These are phyloP conservation scores for Gnathonemus echidnorhynchus DNA, from an alignment of 2,113 vertebrate species.

Conservation along the genomic window DNA sequence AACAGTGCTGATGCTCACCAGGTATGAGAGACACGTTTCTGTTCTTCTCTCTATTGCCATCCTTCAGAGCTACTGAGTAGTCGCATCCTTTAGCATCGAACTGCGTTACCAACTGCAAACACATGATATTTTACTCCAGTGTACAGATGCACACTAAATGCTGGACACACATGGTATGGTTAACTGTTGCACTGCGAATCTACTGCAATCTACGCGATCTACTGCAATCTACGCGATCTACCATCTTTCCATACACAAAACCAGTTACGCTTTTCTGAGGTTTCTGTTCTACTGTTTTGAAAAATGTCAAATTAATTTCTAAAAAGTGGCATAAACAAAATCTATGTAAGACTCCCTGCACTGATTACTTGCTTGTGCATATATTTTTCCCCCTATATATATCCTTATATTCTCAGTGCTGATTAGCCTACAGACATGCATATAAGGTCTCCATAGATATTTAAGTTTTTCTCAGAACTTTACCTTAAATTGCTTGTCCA, in stretches of 20 bases:
- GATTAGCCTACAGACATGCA: not conserved
- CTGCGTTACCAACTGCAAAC: conserved; percentile 77
- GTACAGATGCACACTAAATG: not conserved
- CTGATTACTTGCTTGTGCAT: not conserved
- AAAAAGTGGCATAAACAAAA: not conserved
- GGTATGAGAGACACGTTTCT: conserved; percentile 84
- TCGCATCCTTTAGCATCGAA: conserved; percentile 83
- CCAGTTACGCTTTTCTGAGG: not conserved
- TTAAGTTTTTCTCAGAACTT: not conserved
- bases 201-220: not conserved
- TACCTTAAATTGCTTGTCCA: conserved; percentile 95
- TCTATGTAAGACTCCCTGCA: not conserved
- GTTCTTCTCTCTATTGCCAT: conserved; percentile 84
- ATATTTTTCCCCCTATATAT: not conserved
- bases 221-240: not conserved
- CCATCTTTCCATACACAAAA: not conserved
- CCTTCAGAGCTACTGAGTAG: conserved; percentile 82
- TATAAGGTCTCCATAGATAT: not conserved
- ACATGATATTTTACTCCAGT: conserved; percentile 14
- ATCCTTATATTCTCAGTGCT: not conserved
- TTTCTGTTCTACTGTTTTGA: not conserved
- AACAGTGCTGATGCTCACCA: conserved; percentile 56
- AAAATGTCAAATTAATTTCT: not conserved
- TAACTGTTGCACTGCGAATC: not conserved
- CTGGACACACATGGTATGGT: not conserved